Evolutionary conservation across 2,113 vertebrate genomes (phyloP).

Genomic region (Nanger granti): DNA sequence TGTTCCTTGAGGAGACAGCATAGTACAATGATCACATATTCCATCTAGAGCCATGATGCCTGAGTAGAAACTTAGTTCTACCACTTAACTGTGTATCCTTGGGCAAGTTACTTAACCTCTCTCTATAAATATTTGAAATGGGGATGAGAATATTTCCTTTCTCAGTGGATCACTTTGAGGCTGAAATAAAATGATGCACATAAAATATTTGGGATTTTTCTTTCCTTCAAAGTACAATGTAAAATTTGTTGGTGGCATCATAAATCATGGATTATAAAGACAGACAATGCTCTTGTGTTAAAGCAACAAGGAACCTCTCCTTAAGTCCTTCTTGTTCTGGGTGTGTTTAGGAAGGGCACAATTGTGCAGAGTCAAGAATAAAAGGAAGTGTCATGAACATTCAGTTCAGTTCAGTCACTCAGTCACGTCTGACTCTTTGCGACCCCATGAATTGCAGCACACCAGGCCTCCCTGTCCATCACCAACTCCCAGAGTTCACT

Average conservation of each 20-base stretch:
- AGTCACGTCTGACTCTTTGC: too few species aligned
- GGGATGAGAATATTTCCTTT: not conserved
- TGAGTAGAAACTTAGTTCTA: not conserved
- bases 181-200: not conserved
- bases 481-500: too few species aligned
- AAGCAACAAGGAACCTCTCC: not conserved
- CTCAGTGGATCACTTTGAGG: not conserved
- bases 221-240: not conserved
- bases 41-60: not conserved
- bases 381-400: not conserved
- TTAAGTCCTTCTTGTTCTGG: not conserved
- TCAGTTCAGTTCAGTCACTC: too few species aligned
- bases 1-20: not conserved
- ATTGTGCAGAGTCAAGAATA: not conserved
- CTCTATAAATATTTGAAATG: not conserved
- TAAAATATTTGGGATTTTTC: not conserved
- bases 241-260: not conserved
- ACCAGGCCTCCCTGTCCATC: too few species aligned
- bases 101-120: not conserved
- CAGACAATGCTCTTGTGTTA: not conserved
- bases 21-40: not conserved
- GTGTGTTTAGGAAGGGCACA: not conserved
- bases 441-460: too few species aligned
- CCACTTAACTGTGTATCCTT: not conserved
- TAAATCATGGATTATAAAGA: not conserved